Evolutionary conservation across 1,140 invertebrate species (phyloP).

Genomic region (Euwallacea similis): DNA sequence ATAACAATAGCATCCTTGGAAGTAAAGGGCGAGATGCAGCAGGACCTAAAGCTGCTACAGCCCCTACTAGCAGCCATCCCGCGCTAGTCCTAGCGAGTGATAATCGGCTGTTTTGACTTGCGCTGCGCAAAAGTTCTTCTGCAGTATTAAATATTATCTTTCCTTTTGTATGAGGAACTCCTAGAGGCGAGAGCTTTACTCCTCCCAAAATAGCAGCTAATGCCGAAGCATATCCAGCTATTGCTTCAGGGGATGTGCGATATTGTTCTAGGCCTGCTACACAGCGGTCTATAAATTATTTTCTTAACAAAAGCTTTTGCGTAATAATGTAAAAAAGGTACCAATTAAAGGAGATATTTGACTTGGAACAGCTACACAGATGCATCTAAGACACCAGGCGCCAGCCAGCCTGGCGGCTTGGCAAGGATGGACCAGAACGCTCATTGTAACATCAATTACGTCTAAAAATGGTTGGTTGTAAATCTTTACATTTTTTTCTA

Average conservation of each 20-base stretch:
- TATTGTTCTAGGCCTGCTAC: conserved; percentile 85
- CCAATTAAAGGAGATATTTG: conserved; percentile 87
- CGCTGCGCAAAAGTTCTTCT: conserved; percentile 93
- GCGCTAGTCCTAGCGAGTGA: conserved; percentile 94
- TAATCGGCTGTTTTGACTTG: conserved; percentile 94
- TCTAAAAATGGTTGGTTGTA: conserved; percentile 45
- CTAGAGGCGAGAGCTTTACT: conserved; percentile 86
- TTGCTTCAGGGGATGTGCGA: conserved; percentile 89
- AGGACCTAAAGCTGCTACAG: conserved; percentile 92
- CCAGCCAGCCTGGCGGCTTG: conserved; percentile 88
- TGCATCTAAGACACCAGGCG: conserved; percentile 91
- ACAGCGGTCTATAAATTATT: conserved; percentile 67
- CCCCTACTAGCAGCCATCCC: conserved; percentile 95
- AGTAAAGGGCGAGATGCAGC: conserved; percentile 86
- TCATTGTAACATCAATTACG: conserved; percentile 62
- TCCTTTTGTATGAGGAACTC: conserved; percentile 94
- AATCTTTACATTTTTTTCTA: neutral
- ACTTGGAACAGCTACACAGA: conserved; percentile 90
- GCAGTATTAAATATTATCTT: conserved; percentile 97
- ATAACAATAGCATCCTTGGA: conserved; percentile 90
- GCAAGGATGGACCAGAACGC: conserved; percentile 90
- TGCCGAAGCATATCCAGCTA: conserved; percentile 91
- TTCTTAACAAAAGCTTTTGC: neutral
- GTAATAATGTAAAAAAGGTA: conserved; percentile 1
- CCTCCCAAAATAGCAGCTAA: conserved; percentile 91